Evolutionary conservation across 2,113 vertebrate species (phyloP).

Genomic region (Microtus pennsylvanicus): DNA sequence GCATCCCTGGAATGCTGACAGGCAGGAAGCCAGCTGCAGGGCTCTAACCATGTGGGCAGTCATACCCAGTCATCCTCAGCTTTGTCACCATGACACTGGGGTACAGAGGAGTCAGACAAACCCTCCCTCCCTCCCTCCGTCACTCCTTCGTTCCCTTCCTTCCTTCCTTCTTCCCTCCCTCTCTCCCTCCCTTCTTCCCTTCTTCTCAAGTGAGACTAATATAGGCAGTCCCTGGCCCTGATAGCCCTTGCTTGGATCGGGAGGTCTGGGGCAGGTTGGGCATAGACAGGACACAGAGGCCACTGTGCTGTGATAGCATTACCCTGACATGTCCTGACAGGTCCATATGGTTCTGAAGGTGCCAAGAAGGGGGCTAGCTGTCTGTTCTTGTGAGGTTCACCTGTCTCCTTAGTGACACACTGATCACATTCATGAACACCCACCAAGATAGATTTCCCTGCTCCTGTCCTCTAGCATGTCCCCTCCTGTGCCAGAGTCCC

Average conservation of each 20-base stretch:
- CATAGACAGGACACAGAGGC: not conserved
- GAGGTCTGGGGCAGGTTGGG: not conserved
- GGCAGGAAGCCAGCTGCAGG: not conserved
- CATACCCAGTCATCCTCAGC: not conserved
- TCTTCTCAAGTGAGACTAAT: not conserved
- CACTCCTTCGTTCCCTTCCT: not conserved
- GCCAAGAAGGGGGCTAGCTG: not conserved
- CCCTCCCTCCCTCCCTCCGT: not conserved
- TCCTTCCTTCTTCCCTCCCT: too few relatives aligned
- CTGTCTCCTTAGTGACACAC: fast-evolving
- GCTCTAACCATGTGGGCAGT: not conserved
- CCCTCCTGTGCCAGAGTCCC: not conserved
- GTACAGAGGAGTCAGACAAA: not conserved
- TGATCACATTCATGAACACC: not conserved
- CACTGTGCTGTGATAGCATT: not conserved
- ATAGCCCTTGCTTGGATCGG: too few relatives aligned
- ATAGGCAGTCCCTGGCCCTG: not conserved
- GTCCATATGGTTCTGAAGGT: not conserved
- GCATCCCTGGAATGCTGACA: not conserved
- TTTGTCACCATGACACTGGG: not conserved
- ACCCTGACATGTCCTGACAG: fast-evolving
- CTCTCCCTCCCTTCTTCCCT: not conserved
- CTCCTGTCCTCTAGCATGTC: not conserved
- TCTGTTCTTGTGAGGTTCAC: not conserved
- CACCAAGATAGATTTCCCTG: not conserved